Evolutionary conservation across 2,113 vertebrate species (phyloP), one percentile per base, ranked within the genome.

Genomic region (Gallinago paraguaiae): DNA sequence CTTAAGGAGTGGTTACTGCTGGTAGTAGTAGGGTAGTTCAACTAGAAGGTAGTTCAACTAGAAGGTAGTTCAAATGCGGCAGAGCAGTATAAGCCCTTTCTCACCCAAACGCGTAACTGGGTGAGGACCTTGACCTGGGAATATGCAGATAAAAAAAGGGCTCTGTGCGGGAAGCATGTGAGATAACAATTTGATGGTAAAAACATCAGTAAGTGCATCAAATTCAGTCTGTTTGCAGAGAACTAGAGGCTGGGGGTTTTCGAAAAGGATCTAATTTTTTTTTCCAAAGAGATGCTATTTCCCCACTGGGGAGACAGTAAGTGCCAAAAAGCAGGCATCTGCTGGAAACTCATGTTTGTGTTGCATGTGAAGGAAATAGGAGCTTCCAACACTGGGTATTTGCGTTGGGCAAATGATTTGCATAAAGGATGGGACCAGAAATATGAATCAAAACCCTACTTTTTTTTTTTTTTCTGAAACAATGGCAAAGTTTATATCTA

Each of bases 401-500:
- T 78, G 12, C 67, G 35, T 51, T 75, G 69, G 48, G 79, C 20
- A 75, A 84, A 46, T 80, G 8, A 76, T 93, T 86, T 92, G 35
- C 80, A 82, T 95, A 68, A 86, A 64, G 18, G 31, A 75, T 79
- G 31, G 37, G 35, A 53, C n/a, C 23, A 71, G 61, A 92, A 94
- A 54, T 65, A 79, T 23, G 59, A 92, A 59, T 76, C 56, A 84
- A 83, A 95, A 68, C 24, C 0, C 0, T 48, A 27, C 7, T 46
- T 91, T 90, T 68, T 51, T 39, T 91, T 92, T 30, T 51, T 39
- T 91, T 92, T 17, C 53, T 30, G 53, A 83, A 96, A 83, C 39
- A 82, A 50, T 56, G 24, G 19, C 75, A 83, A 94, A 95, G 90
- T 93, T 96, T 96, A 22, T 69, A 86, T 93, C 69, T 86, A 90